phyloP scores from a whole-genome alignment of 2,888 invertebrate species.

The Callyntrura sp. region DNA sequence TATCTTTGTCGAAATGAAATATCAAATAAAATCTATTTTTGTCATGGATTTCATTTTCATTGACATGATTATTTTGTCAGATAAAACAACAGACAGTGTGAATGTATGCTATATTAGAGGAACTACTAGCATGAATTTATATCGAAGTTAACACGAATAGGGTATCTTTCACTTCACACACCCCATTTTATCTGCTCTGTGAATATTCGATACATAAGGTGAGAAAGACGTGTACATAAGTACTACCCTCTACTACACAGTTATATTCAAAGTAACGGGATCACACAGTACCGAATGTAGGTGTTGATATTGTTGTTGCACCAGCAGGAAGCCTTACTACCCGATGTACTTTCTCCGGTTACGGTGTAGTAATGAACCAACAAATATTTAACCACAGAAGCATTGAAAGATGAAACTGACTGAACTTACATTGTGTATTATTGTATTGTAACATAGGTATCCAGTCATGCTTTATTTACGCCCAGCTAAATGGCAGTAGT shows the following conservation, averaged over 20 bases:
- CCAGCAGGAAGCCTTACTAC: not conserved
- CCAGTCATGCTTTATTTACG: too few relatives aligned
- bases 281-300: not conserved
- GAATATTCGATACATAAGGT: not conserved
- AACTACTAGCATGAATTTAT: too few relatives aligned
- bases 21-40: too few relatives aligned
- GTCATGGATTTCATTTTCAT: too few relatives aligned
- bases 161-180: not conserved
- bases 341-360: conserved; percentile 4
- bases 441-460: too few relatives aligned
- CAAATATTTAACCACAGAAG: too few relatives aligned
- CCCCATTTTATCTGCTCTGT: not conserved
- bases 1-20: too few relatives aligned
- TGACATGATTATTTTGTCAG: not conserved
- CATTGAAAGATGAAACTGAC: too few relatives aligned
- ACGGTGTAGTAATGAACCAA: not conserved
- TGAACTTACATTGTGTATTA: too few relatives aligned
- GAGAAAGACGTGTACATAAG: not conserved
- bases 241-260: not conserved
- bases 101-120: not conserved
- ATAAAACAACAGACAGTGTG: not conserved
- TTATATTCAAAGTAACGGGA: not conserved
- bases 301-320: too few relatives aligned
- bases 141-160: not conserved
- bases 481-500: too few relatives aligned